These are phyloP conservation scores for Rhynchophorus ferrugineus DNA, from an alignment of 1,140 invertebrate genomes.

Conservation along the genomic window DNA sequence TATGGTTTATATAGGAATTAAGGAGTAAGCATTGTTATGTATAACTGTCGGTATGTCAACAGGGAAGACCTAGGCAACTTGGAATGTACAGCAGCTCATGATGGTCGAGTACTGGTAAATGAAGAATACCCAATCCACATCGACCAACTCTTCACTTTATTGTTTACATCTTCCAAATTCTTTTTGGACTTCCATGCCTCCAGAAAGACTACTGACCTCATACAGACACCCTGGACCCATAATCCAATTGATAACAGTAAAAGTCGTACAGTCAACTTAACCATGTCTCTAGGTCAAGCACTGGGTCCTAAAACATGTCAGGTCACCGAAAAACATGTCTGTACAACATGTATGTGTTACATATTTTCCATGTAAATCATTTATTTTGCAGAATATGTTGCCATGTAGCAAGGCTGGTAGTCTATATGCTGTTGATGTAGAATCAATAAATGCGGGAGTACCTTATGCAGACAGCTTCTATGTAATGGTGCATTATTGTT, in stretches of 20 bases:
- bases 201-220: slow-evolving; percentile 71
- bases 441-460: slow-evolving; percentile 76
- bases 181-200: slow-evolving; percentile 73
- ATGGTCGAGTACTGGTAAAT: slow-evolving; percentile 65
- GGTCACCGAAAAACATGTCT: slow-evolving; percentile 76
- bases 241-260: slow-evolving; percentile 63
- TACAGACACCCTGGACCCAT: slow-evolving; percentile 62
- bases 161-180: slow-evolving; percentile 90
- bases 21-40: too few relatives aligned
- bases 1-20: too few relatives aligned
- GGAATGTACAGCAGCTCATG: slow-evolving; percentile 61
- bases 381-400: slow-evolving; percentile 61
- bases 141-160: slow-evolving; percentile 82
- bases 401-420: slow-evolving; percentile 77
- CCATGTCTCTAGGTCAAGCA: slow-evolving; percentile 69
- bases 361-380: background rate
- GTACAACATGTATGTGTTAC: slow-evolving; percentile 4
- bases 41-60: too few relatives aligned
- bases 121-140: slow-evolving; percentile 72
- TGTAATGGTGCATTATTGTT: slow-evolving; percentile 77
- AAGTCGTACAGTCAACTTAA: slow-evolving; percentile 70
- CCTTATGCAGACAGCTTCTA: slow-evolving; percentile 92
- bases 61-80: background rate
- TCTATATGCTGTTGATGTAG: slow-evolving; percentile 79
- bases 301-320: slow-evolving; percentile 83